Conservation (phyloP, 2,113 vertebrate species). For the Otus sunia region DNA sequence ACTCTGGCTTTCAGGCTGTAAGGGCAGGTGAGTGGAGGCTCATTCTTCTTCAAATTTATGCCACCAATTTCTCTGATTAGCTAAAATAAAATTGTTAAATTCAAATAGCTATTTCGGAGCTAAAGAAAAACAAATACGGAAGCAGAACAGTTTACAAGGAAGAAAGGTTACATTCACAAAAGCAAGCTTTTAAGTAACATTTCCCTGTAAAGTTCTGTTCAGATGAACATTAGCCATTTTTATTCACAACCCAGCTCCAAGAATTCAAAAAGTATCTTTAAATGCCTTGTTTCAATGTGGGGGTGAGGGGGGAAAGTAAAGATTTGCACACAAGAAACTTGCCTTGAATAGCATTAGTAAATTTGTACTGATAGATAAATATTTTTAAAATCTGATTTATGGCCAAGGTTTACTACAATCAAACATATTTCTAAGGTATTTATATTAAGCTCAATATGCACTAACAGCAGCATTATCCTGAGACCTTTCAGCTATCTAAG, state of each 20-base stretch:
- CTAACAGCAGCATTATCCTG: background rate
- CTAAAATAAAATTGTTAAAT: slow-evolving; percentile 72
- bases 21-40: slow-evolving; percentile 95
- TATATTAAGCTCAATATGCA: background rate
- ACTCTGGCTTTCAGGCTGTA: slow-evolving; percentile 97
- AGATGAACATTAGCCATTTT: background rate
- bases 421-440: background rate
- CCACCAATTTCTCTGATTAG: slow-evolving; percentile 95
- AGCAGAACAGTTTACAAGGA: background rate
- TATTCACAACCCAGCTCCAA: background rate
- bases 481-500: background rate
- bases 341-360: background rate
- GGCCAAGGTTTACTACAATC: background rate
- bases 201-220: background rate
- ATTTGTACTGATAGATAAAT: background rate
- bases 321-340: background rate
- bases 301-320: rapidly evolving
- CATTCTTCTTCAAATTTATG: slow-evolving; percentile 98
- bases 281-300: background rate
- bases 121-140: background rate
- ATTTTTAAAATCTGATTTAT: background rate
- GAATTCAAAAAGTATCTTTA: background rate
- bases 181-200: background rate
- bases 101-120: background rate
- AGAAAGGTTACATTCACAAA: background rate